Evolutionary conservation across 2,113 vertebrate genomes (phyloP), one percentile per base, ranked within the genome.

Genomic region (Leuciscus idus): DNA sequence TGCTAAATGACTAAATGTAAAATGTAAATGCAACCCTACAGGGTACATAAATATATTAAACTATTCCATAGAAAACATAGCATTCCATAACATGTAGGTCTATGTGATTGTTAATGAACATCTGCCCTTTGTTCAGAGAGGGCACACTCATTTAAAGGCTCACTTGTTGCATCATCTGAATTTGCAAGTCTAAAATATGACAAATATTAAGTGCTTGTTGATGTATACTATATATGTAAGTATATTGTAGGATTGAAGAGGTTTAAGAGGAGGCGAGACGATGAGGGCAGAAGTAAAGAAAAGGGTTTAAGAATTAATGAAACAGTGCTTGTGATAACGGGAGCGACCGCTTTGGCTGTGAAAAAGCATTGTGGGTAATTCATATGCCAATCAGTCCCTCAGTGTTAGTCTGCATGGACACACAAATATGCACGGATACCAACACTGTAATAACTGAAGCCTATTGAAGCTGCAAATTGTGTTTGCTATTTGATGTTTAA

Each of bases 401-500:
- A 23, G 30, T 59, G 17, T 36, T 59, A 3, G 52, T 21, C n/a
- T 77, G 26, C 57, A 33, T 78, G 28, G 75, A 33, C 48, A 52
- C 74, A 11, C 46, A 76, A 26, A 28, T 30, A 10, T 77, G 48
- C 50, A 57, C 23, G 28, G 7, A 52, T 30, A 19, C 50, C 17
- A 59, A 11, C 30, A 36, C 21, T 43, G 6, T 79, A 79, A 79
- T 79, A 79, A 79, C 8, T 79, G 52, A 21, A 39, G 21, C 30
- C 11, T 79, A 12, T 30, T 57, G 28, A 23, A 12, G 50, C 50
- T 57, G 50, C 75, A 78, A 79, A 61, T 15, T 79, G 19, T 79
- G 30, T 79, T 79, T 61, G 55, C 76, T 39, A n/a, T 39, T 39
- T 79, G 76, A 77, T 77, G 17, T 77, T 30, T 30, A 78, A 57